Conservation (phyloP, 2,888 invertebrate genomes). For the Patella ulyssiponensis region DNA sequence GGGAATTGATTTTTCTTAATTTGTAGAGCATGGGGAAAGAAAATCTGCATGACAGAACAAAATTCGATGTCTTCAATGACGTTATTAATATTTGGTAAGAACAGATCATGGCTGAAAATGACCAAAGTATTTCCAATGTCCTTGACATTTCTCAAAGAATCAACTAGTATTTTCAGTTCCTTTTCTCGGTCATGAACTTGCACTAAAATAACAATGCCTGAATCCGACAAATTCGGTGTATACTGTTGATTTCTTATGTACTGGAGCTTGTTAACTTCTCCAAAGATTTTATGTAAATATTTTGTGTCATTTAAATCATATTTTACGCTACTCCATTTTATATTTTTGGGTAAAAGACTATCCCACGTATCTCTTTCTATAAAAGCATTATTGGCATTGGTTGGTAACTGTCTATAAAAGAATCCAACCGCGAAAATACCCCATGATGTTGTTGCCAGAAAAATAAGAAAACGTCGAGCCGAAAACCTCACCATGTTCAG, state of each 20-base stretch:
- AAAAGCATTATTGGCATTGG: too few species aligned
- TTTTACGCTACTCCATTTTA: background rate
- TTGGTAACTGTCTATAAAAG: too few species aligned
- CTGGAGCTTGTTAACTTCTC: background rate
- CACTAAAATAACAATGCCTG: constrained; percentile 19
- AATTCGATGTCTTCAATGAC: constrained; percentile 16
- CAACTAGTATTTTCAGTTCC: constrained; percentile 17
- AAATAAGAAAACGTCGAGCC: too few species aligned
- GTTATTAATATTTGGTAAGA: background rate
- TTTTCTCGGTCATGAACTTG: constrained; percentile 24
- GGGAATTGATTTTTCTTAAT: constrained; percentile 18
- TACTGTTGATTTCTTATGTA: constrained; percentile 2
- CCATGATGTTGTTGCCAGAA: too few species aligned
- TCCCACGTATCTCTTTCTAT: too few species aligned
- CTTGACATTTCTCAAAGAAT: constrained; percentile 18
- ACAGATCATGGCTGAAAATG: constrained; percentile 23
- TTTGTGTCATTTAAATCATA: background rate
- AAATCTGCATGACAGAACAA: constrained; percentile 25
- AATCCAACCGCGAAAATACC: too few species aligned
- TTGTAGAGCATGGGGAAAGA: constrained; percentile 24
- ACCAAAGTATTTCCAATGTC: constrained; percentile 19
- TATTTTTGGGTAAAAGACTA: background rate
- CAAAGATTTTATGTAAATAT: background rate
- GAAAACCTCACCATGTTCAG: too few species aligned
- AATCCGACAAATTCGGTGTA: background rate